These are phyloP conservation scores for Geotrypetes seraphini DNA, from an alignment of 2,797 vertebrate species.

Conservation along the genomic window DNA sequence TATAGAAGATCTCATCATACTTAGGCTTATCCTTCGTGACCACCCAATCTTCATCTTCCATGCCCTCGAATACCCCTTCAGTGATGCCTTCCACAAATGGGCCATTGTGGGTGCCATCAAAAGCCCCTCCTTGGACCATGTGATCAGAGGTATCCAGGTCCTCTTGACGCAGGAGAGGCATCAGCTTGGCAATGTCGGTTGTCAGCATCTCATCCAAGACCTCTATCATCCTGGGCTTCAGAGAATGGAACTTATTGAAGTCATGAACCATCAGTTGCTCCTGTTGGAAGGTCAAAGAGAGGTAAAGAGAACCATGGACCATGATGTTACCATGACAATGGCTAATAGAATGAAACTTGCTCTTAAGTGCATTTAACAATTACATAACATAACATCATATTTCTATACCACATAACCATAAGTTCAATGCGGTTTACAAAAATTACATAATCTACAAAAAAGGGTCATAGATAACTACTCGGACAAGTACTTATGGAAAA, in stretches of 20 bases:
- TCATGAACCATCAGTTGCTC: slow-evolving; percentile 81
- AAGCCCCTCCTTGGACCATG: slow-evolving; percentile 80
- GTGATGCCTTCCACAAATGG: slow-evolving; percentile 66
- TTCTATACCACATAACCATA: no score
- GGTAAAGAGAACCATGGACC: no score
- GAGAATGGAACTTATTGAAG: slow-evolving; percentile 78
- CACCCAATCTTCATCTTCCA: slow-evolving; percentile 68
- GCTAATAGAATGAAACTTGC: no score
- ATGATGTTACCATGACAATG: no score
- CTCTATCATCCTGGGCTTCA: slow-evolving; percentile 77
- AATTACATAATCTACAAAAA: no score
- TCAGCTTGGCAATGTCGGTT: slow-evolving; percentile 74
- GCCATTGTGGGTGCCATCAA: slow-evolving; percentile 70
- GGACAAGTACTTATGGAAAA: no score
- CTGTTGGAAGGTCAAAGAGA: slow-evolving; percentile 33
- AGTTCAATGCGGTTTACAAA: no score
- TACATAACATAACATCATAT: no score
- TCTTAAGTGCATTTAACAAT: no score
- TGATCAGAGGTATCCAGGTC: slow-evolving; percentile 67
- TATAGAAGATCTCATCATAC: slow-evolving; percentile 93
- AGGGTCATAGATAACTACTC: no score
- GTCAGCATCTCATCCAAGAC: slow-evolving; percentile 75
- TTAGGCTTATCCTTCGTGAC: slow-evolving; percentile 92
- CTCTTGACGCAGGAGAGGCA: slow-evolving; percentile 83
- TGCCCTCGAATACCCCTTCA: slow-evolving; percentile 52